Evolutionary conservation across 2,113 vertebrate genomes (phyloP).

Genomic region (Beaufortia kweichowensis): DNA sequence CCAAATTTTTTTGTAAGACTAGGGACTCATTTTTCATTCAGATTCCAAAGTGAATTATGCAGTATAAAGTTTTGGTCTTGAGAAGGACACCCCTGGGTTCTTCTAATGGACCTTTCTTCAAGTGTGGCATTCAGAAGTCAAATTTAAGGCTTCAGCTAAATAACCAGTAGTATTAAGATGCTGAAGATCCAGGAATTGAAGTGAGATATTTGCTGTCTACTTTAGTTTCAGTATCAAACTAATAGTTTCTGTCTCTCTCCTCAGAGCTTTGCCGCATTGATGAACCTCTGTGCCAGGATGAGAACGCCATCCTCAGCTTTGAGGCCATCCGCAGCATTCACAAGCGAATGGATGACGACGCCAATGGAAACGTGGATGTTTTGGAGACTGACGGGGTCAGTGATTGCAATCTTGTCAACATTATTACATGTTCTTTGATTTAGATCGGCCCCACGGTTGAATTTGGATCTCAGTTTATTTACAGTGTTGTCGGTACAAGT

Average conservation of each 20-base stretch:
- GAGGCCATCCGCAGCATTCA: constrained; percentile 93
- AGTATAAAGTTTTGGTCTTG: too few relatives aligned
- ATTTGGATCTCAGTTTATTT: not conserved
- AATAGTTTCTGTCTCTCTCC: constrained; percentile 26
- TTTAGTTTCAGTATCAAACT: constrained; percentile 8
- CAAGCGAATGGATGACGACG: constrained; percentile 97
- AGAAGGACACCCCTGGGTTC: too few relatives aligned
- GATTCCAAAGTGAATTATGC: too few relatives aligned
- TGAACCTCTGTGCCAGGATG: constrained; percentile 81
- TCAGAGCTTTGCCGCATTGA: constrained; percentile 94
- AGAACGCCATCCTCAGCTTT: constrained; percentile 87
- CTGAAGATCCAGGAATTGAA: not conserved
- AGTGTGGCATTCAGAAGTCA: too few relatives aligned
- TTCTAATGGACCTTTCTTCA: too few relatives aligned
- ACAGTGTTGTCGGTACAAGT: not conserved
- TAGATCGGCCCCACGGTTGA: too few relatives aligned
- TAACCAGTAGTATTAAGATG: too few relatives aligned
- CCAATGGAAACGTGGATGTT: constrained; percentile 94
- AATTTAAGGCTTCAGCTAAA: too few relatives aligned
- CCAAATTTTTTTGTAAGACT: too few relatives aligned
- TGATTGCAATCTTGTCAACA: too few relatives aligned
- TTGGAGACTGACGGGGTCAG: constrained; percentile 91
- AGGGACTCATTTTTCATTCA: too few relatives aligned
- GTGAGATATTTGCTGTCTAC: not conserved
- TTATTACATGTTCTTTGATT: too few relatives aligned